phyloP scores from a whole-genome alignment of 2,888 invertebrate species.

The Ferrisia virgata region DNA sequence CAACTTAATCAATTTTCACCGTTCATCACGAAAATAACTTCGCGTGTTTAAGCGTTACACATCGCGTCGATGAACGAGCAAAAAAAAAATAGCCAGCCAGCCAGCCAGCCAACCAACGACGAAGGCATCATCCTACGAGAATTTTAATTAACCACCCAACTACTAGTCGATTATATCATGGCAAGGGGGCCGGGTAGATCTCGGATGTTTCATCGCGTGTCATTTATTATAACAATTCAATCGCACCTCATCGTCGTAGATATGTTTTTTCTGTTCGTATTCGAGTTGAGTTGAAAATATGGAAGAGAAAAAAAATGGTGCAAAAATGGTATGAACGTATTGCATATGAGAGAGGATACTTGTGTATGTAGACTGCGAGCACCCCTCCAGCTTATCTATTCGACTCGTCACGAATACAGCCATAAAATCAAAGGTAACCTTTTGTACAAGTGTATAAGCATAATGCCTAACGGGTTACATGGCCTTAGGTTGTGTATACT shows the following conservation, averaged over 20 bases:
- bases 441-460: neutral
- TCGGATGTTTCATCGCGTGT: neutral
- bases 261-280: neutral
- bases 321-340: no score
- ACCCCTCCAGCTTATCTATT: no score
- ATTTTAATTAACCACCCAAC: slow-evolving; percentile 8
- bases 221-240: neutral
- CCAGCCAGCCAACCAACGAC: neutral
- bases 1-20: slow-evolving; percentile 14
- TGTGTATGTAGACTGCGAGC: no score
- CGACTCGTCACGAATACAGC: neutral
- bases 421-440: neutral
- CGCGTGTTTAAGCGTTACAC: slow-evolving; percentile 11
- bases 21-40: slow-evolving; percentile 5
- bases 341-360: no score
- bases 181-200: neutral
- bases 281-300: no score
- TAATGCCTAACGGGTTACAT: slow-evolving; percentile 3
- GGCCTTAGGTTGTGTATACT: neutral
- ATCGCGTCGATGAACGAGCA: neutral
- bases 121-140: neutral
- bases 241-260: neutral
- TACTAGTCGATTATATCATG: neutral
- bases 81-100: neutral
- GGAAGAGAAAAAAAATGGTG: neutral